Evolutionary conservation across 1,140 invertebrate genomes (phyloP), one percentile per base, ranked within the genome.

Genomic region (Zophobas morio): DNA sequence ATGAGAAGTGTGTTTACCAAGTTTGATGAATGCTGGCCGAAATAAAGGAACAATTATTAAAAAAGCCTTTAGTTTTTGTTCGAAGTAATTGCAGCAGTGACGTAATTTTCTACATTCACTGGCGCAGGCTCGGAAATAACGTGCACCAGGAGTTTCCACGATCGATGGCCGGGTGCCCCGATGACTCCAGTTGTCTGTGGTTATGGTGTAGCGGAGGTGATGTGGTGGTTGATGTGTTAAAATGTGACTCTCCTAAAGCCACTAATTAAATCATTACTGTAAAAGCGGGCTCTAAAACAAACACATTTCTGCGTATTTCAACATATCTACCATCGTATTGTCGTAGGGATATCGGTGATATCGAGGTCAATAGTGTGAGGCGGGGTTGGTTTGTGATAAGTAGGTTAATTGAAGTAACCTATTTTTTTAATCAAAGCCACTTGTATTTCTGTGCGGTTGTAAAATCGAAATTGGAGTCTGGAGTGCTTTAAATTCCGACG

Each of bases 111-210:
- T 70, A 73, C 79, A 70, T 60, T n/a, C 79, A 70, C 51, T n/a
- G 71, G 77, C 79, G 79, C 79, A 79, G 51, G 72, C 81, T 76
- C 78, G 47, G 60, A 39, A 63, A 66, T 37, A 34, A 70, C 70
- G 74, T 76, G 73, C 70, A 78, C 66, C 56, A 78, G 60, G 75
- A 73, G 71, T 74, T 56, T 78, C 77, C 78, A 72, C 70, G 77
- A 82, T 82, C 81, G 80, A 82, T 82, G 70, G 71, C 76, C 70
- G 79, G 74, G 74, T 78, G 78, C 39, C 76, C 76, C 76, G 70
- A 47, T 42, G 53, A 72, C 36, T 75, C 40, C 63, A 63, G 54
- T 77, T 82, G 79, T 79, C 79, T 80, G 75, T 79, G 82, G 79
- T 82, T 76, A 80, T 81, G 79, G 81, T 75, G 79, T 73, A 57